These are phyloP conservation scores for Phaethornis superciliosus DNA, from an alignment of 2,113 vertebrate species.

Conservation along the genomic window DNA sequence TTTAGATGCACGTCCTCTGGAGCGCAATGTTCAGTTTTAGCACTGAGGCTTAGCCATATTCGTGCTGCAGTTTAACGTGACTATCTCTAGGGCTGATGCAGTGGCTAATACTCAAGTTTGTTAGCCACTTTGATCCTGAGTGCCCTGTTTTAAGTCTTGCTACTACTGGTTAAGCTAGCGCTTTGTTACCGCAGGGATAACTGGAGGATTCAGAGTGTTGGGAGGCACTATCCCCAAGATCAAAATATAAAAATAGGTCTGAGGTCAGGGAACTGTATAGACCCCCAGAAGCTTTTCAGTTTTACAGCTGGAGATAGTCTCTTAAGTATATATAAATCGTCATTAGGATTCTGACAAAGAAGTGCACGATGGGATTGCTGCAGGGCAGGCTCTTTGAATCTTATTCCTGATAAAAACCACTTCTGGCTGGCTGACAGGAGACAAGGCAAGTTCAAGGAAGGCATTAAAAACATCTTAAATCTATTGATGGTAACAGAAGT, in stretches of 20 bases:
- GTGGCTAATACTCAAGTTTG: conserved; percentile 76
- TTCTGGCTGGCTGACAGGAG: conserved; percentile 82
- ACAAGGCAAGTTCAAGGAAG: conserved; percentile 78
- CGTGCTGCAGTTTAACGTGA: conserved; percentile 43
- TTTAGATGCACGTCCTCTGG: background rate
- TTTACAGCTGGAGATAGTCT: conserved; percentile 83
- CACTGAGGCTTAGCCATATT: conserved; percentile 54
- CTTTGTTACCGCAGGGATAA: conserved; percentile 79
- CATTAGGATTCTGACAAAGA: conserved; percentile 85
- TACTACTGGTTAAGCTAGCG: conserved; percentile 76
- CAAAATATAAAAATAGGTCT: conserved; percentile 84
- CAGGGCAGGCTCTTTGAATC: conserved; percentile 84
- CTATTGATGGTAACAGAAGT: conserved; percentile 75
- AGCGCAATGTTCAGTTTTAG: conserved; percentile 47
- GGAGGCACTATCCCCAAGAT: conserved; percentile 78
- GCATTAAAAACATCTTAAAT: conserved; percentile 79
- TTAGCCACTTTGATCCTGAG: conserved; percentile 80
- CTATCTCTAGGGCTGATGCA: conserved; percentile 67
- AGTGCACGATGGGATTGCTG: conserved; percentile 81
- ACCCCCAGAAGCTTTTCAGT: conserved; percentile 78
- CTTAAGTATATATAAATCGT: conserved; percentile 82
- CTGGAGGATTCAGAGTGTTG: conserved; percentile 78
- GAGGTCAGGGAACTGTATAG: conserved; percentile 80
- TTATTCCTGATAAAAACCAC: conserved; percentile 77
- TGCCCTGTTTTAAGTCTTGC: conserved; percentile 79